Conservation (phyloP, 2,797 vertebrate genomes). For the Hyperoplus immaculatus region DNA sequence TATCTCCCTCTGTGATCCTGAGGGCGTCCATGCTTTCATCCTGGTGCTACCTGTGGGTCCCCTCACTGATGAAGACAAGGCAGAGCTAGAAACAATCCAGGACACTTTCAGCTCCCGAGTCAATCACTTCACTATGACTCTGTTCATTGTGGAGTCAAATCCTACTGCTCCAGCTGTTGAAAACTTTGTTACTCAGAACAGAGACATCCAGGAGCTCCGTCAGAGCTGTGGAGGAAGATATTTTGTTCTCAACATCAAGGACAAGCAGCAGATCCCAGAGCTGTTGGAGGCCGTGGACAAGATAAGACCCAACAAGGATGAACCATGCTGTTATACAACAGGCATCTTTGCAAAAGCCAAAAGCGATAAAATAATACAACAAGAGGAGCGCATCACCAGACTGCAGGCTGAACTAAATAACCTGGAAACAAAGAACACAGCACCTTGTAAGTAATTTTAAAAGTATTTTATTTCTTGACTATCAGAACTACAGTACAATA, state of each 20-base stretch:
- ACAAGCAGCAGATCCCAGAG: constrained; percentile 12
- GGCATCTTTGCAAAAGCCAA: neutral
- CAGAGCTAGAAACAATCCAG: too few species aligned
- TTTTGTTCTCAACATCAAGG: constrained; percentile 23
- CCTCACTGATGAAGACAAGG: too few species aligned
- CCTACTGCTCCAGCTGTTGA: neutral
- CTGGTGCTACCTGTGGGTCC: too few species aligned
- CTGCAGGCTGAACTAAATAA: neutral
- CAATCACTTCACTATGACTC: neutral
- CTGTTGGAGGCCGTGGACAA: neutral
- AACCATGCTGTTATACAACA: neutral
- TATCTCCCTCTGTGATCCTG: constrained; percentile 52
- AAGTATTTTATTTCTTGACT: too few species aligned
- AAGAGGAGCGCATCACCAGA: neutral
- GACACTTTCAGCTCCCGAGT: too few species aligned
- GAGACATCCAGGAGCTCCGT: constrained; percentile 13
- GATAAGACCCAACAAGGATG: neutral
- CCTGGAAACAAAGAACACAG: neutral
- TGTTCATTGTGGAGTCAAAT: constrained; percentile 14
- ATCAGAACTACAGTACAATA: too few species aligned
- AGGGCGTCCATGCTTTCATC: constrained; percentile 70
- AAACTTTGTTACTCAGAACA: constrained; percentile 18
- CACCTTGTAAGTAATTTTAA: too few species aligned
- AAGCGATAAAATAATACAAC: neutral
- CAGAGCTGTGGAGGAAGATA: constrained; percentile 28